Base-by-base conservation (phyloP, 2,888 invertebrate species). In the Polymixis lichenea region DNA sequence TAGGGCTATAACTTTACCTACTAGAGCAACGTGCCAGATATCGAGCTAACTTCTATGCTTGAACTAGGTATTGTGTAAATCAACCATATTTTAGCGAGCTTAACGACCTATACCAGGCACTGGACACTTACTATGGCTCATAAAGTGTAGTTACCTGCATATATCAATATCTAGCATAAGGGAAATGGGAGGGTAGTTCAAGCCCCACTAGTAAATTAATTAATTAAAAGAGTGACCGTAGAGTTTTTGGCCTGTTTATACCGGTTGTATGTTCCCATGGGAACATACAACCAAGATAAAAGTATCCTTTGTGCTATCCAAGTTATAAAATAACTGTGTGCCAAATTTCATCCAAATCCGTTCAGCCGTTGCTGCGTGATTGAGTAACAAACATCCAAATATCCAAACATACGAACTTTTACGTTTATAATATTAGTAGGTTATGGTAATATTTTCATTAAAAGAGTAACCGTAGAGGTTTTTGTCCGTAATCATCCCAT, bases 51-150 rank as follows among this genome's bases (percentile, higher is more conserved):
- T 32, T 76, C 62, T 38, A 8, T 11, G 13, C 46, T 49, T 62
- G 46, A 38, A 49, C 55, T 56, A 76, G 38, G 4, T n/a, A 25
- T 46, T 15, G 46, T 28, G 62, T 53, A 62, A 64, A 49, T 56
- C 55, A 62, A 28, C 22, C 32, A 76, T 75, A 75, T 55, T 56
- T 64, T 64, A 38, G 19, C 46, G 17, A 64, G 8, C 62, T 55
- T 56, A 56, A 75, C 55, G 55, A 75, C 32, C 46, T 22, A 15
- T 25, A 9, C 11, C 19, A 19, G 32, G 22, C 22, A 46, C 17
- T 38, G 25, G 17, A 76, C 49, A 56, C 32, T 56, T 38, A 38
- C 22, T 22, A 46, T 56, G 5, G 38, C 77, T 38, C 49, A 49
- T 76, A 77, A 43, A 46, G 28, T 25, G 3, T 77, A n/a, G 2